These are phyloP conservation scores for Barnardius zonarius DNA, from an alignment of 2,113 vertebrate genomes.

Conservation along the genomic window DNA sequence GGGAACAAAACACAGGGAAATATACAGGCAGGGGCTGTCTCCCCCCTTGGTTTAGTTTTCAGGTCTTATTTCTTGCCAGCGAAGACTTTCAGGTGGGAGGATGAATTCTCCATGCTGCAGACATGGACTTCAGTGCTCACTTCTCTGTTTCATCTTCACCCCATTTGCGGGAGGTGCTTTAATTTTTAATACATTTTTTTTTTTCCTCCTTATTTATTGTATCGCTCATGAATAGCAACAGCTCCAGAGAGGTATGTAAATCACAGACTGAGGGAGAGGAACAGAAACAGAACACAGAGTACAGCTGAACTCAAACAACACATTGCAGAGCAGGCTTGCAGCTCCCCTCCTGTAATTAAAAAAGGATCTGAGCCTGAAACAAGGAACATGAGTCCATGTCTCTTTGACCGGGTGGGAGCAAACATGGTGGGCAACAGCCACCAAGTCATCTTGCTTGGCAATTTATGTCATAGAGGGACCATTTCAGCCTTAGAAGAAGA, in stretches of 20 bases:
- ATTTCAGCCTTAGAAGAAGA: not conserved
- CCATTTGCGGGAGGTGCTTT: not conserved
- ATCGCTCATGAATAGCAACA: not conserved
- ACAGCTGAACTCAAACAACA: not conserved
- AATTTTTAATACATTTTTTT: not conserved
- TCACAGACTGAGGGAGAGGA: not conserved
- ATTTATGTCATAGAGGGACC: not conserved
- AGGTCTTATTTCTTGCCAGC: not conserved
- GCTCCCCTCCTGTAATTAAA: not conserved
- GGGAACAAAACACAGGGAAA: not conserved
- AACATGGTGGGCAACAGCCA: not conserved
- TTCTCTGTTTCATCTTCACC: not conserved
- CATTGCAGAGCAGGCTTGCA: not conserved
- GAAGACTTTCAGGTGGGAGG: not conserved
- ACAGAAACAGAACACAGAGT: not conserved
- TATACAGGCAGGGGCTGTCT: not conserved
- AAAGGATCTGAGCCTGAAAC: not conserved
- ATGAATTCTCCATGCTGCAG: not conserved
- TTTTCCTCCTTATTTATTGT: not conserved
- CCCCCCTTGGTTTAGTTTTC: not conserved
- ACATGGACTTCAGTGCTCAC: rapidly evolving
- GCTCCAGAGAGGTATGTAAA: not conserved
- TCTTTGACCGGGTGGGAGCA: not conserved
- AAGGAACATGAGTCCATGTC: rapidly evolving
- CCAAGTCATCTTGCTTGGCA: not conserved